Evolutionary conservation across 2,888 invertebrate genomes (phyloP).

Genomic region (Drosophila paracracens): DNA sequence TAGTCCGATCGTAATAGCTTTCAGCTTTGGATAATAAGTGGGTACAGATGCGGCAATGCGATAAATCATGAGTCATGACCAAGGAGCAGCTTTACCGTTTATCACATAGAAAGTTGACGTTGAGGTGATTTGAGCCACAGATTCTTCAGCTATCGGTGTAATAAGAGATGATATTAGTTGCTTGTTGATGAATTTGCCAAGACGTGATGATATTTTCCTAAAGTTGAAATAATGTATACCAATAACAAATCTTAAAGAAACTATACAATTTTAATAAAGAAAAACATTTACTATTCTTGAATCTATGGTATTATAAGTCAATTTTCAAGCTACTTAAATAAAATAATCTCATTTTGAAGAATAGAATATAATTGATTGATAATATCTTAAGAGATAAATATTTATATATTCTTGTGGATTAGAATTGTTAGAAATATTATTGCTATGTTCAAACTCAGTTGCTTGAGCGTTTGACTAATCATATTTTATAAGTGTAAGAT

Average conservation of each 20-base stretch:
- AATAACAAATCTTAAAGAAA: neutral
- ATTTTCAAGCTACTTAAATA: neutral
- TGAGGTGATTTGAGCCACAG: conserved; percentile 3
- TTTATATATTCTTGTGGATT: neutral
- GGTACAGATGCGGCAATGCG: conserved; percentile 30
- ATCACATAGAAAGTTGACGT: conserved; percentile 33
- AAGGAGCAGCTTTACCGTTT: conserved; percentile 21
- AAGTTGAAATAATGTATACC: neutral
- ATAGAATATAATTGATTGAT: neutral
- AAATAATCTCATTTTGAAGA: neutral
- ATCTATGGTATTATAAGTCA: neutral
- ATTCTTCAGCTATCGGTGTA: conserved; percentile 9
- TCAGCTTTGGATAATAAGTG: conserved; percentile 45
- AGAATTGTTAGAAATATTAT: neutral
- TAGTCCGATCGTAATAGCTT: conserved; percentile 29
- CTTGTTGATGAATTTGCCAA: conserved; percentile 1
- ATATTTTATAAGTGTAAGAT: neutral
- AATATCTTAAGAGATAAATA: neutral
- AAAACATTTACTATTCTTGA: neutral
- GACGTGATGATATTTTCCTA: neutral
- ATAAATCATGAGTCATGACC: conserved; percentile 35
- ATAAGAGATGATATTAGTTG: conserved; percentile 29
- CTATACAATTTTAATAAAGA: neutral
- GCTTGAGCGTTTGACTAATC: neutral
- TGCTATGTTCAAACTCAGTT: neutral